Evolutionary conservation across 2,113 vertebrate species (phyloP).

Genomic region (Cercopithecus mona): DNA sequence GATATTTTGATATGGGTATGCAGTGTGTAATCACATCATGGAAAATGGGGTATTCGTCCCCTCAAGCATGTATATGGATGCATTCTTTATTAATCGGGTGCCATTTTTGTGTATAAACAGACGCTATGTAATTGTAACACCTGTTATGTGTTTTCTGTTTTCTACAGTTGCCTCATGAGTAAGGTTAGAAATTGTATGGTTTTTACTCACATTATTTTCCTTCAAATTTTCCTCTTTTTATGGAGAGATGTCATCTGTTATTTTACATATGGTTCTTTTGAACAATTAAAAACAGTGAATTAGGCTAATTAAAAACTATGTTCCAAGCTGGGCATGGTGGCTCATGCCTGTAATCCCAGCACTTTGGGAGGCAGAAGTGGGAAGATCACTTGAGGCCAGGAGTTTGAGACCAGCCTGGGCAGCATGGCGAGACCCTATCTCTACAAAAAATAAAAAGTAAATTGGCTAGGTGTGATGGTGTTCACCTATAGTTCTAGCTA

Average conservation of each 20-base stretch:
- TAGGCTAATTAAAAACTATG: neutral
- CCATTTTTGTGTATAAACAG: conserved; percentile 1
- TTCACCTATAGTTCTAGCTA: neutral
- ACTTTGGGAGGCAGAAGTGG: neutral
- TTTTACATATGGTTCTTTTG: neutral
- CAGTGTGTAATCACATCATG: too few relatives aligned
- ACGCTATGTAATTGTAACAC: neutral
- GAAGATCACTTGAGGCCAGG: neutral
- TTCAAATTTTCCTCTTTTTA: conserved; percentile 32
- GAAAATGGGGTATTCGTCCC: too few relatives aligned
- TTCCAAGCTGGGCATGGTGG: neutral
- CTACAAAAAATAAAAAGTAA: neutral
- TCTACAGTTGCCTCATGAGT: neutral
- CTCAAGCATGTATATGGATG: neutral
- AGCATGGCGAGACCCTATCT: neutral
- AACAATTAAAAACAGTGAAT: neutral
- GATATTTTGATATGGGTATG: too few relatives aligned
- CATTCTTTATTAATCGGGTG: neutral
- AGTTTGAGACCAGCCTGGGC: neutral
- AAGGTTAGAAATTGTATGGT: conserved; percentile 26
- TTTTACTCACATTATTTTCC: conserved; percentile 53
- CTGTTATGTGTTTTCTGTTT: neutral
- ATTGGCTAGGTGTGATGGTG: too few relatives aligned
- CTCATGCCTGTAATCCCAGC: neutral
- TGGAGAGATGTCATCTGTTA: neutral